A percentile compares a stretch with the other conserved stretches of the same genome.
Conservation (phyloP, 2,113 vertebrate species). For the Gobiocypris rarus region DNA sequence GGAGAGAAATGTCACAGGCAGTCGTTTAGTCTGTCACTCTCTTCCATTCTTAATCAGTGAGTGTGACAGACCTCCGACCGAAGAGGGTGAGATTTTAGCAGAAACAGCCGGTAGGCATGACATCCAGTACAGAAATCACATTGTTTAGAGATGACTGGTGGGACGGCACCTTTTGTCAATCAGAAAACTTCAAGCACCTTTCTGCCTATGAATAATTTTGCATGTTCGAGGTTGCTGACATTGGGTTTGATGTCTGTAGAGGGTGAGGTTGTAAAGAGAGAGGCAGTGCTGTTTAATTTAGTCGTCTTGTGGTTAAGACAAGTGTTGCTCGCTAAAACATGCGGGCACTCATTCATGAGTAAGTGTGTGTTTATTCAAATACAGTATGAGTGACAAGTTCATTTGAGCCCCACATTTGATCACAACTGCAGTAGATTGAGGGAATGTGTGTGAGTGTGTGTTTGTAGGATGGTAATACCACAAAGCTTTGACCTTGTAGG, state of each 20-base stretch:
- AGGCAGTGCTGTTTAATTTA: background rate
- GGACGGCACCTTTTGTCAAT: background rate
- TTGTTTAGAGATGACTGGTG: background rate
- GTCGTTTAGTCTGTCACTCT: constrained; percentile 15
- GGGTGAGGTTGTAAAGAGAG: background rate
- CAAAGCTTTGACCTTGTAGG: too few species aligned
- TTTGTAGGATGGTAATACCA: too few species aligned
- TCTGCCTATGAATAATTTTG: background rate
- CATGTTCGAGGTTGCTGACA: background rate
- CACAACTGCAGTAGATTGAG: background rate
- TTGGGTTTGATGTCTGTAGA: background rate
- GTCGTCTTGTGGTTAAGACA: background rate
- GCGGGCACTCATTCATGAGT: background rate
- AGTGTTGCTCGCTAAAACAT: background rate
- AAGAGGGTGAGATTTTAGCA: constrained; percentile 5
- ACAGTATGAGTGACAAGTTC: background rate
- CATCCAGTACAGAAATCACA: background rate
- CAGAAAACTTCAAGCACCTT: constrained; percentile 7
- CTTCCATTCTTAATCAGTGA: background rate
- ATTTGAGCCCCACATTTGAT: background rate
- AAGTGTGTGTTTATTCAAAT: constrained; percentile 2
- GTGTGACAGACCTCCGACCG: constrained; percentile 3
- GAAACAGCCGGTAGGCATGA: background rate
- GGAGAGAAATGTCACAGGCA: constrained; percentile 15
- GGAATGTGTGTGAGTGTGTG: constrained; percentile 16